Base-by-base conservation (phyloP, 2,888 invertebrate genomes). In the Drosophila paramelanica region DNA sequence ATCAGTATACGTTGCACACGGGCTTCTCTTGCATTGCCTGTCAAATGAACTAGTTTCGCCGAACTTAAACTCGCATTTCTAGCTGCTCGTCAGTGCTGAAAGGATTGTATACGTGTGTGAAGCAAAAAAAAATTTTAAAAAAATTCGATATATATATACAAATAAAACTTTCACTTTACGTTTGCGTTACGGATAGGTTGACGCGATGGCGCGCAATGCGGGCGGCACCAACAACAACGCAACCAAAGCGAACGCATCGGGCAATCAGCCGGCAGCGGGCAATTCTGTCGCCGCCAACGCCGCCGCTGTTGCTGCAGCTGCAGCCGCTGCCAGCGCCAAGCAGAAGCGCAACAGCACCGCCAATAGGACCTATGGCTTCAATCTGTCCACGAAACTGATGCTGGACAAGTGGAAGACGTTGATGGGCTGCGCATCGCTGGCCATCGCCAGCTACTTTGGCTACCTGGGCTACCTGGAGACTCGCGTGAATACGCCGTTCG, bases 391-490 rank as follows among this genome's bases (percentile, higher is more conserved):
- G 0, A 85, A 81, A 23, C 80, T 91, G n/a, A 89, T 91, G 17
- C 73, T 92, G 66, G 91, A 92, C 64, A 91, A 91, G 82, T 95
- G 95, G 95, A 95, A 95, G 91, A 94, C 94, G 17, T 86, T 93
- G 23, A 91, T 95, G 13, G 95, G 95, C 7, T 93, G 93, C 46
- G 89, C 93, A 11, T 96, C 95, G 78, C 93, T 97, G 61, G 91
- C 93, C 0, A 93, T 96, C 52, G 97, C 97, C 2, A 94, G 95
- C 0, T 95, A 95, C 90, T 95, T 96, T 77, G 95, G 96, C 53
- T 96, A 96, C 79, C 93, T 96, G 85, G 97, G 97, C 1, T 98
- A 97, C 90, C 92, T 97, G 70, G 97, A 97, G 93, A 97, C 97
- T 0, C 93, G 97, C 77, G 97, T 98, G 0, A 97, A 97, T 91